Conservation (phyloP, 2,888 invertebrate genomes). For the Orgyia antiqua region DNA sequence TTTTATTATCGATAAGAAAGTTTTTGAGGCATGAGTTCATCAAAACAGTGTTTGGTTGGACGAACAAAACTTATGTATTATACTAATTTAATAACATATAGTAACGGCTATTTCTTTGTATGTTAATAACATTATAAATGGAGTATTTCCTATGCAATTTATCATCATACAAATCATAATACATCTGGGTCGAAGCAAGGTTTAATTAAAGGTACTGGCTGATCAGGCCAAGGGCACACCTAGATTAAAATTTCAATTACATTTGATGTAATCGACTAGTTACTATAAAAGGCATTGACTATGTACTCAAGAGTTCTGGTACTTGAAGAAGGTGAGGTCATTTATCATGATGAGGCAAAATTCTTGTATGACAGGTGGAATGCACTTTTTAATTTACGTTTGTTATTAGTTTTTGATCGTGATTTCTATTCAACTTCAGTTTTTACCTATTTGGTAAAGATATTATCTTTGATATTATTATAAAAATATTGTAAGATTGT, state of each 20-base stretch:
- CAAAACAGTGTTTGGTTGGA: no score
- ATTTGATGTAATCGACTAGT: constrained; percentile 8
- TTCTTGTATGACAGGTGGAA: not conserved
- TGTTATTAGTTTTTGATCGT: no score
- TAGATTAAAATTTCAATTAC: constrained; percentile 13
- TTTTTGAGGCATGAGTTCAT: no score
- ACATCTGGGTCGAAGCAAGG: constrained; percentile 14
- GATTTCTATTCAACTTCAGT: no score
- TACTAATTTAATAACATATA: no score
- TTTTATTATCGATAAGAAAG: no score
- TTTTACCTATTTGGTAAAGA: no score
- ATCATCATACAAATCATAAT: constrained; percentile 14
- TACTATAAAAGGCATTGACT: constrained; percentile 12
- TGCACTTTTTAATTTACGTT: no score
- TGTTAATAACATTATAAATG: constrained; percentile 14
- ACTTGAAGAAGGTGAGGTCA: not conserved
- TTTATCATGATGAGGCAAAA: constrained; percentile 1
- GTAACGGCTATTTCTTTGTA: constrained; percentile 1
- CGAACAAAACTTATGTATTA: no score
- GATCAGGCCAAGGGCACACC: constrained; percentile 11
- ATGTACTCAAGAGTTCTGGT: not conserved
- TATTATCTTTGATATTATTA: no score
- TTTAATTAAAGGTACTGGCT: constrained; percentile 22
- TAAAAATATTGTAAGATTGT: no score
- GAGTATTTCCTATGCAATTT: constrained; percentile 21